Base-by-base conservation (phyloP, 2,797 vertebrate species). In the Sebastes trivittatus region DNA sequence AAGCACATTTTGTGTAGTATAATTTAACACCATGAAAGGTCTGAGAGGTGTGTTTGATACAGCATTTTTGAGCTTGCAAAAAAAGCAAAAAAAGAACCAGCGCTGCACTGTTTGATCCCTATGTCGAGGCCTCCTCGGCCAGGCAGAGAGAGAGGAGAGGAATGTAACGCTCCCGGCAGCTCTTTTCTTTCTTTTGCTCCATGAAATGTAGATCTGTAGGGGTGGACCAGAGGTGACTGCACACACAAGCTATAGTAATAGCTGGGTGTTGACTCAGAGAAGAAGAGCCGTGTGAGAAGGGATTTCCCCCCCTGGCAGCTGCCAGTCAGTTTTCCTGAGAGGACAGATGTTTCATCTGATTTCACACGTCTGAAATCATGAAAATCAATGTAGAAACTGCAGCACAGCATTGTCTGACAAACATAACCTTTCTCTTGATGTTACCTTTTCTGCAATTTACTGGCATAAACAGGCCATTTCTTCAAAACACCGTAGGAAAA, bases 171-270 rank as follows among this genome's bases (percentile, higher is more conserved):
- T 69, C 52, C 34, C 56, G 36, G 56, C 25, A 68, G 61, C 55
- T 58, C 16, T 52, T 62, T 46, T 59, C 42, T 59, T 30, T 59
- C 23, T 52, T 71, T 75, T 46, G 49, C 76, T 34, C 27, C 14
- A 7, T 52, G 55, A 78, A 74, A 55, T 6, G 14, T 62, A 70
- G 34, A 83, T 78, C 61, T 77, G 68, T 75, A 54, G 38, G 36
- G 56, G 60, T n/a, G 29, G 71, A 66, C 46, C 29, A 66, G 42
- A 81, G 75, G 77, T 81, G 72, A 60, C 59, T 38, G 67, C 18
- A 56, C 60, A 79, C 27, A 78, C 52, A 61, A 72, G 34, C 42
- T 36, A 9, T 32, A 52, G 58, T 69, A 83, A 78, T 76, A 61
- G 72, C 4, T 58, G 6, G 11, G 29, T 30, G 67, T 42, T 81